phyloP scores from a whole-genome alignment of 2,797 vertebrate species.

The Trematomus bernacchii region DNA sequence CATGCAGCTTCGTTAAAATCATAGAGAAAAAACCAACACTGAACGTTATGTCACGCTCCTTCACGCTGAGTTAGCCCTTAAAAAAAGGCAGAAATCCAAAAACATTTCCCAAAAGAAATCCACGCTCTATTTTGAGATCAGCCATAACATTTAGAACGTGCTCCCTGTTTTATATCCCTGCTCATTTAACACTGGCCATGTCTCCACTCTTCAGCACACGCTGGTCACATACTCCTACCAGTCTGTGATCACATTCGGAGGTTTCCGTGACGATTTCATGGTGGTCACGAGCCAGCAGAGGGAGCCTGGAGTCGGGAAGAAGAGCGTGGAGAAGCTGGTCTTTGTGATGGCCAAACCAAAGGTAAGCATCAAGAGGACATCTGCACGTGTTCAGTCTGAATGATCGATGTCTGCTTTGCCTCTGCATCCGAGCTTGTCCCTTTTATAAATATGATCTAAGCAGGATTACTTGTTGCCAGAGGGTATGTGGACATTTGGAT shows the following conservation, averaged over 20 bases:
- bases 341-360: conserved; percentile 93
- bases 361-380: conserved; percentile 75
- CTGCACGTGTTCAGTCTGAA: too few species aligned
- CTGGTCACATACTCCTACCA: conserved; percentile 89
- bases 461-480: too few species aligned
- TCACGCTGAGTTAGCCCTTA: conserved; percentile 53
- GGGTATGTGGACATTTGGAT: too few species aligned
- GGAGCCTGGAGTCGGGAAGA: conserved; percentile 89
- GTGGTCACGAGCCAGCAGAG: conserved; percentile 90
- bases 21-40: conserved; percentile 26
- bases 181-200: conserved; percentile 33
- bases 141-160: conserved; percentile 23
- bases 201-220: conserved; percentile 85
- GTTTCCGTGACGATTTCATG: conserved; percentile 95
- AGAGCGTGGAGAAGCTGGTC: conserved; percentile 90
- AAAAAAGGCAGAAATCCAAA: conserved; percentile 45
- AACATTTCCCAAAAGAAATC: conserved; percentile 31
- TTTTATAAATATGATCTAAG: too few species aligned
- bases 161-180: conserved; percentile 25
- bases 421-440: too few species aligned
- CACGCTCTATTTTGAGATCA: conserved; percentile 21
- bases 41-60: conserved; percentile 49
- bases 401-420: too few species aligned
- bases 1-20: conserved; percentile 30
- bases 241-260: conserved; percentile 94